phyloP scores from a whole-genome alignment of 2,888 invertebrate species.

The Troilus luridus region DNA sequence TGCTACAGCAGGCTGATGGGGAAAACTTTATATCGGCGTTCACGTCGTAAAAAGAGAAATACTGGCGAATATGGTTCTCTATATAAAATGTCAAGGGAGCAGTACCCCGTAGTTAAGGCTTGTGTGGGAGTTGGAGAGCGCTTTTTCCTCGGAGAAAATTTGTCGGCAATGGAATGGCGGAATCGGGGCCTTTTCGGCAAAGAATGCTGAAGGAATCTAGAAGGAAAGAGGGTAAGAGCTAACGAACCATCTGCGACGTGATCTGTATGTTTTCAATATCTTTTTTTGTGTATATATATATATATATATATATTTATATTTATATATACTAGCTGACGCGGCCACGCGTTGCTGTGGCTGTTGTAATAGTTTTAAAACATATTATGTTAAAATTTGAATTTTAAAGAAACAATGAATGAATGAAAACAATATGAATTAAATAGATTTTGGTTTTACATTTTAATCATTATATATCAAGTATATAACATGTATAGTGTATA shows the following conservation, averaged over 20 bases:
- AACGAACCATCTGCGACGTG: constrained; percentile 2
- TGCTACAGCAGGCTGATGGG: not conserved
- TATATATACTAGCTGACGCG: too few relatives aligned
- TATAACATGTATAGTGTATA: too few relatives aligned
- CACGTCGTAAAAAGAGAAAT: constrained; percentile 15
- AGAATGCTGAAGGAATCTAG: constrained; percentile 11
- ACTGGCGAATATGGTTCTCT: constrained; percentile 31
- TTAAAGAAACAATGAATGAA: too few relatives aligned
- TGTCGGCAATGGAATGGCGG: constrained; percentile 9
- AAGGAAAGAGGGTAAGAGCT: constrained; percentile 24
- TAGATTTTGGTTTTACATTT: too few relatives aligned
- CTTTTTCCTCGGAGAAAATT: constrained; percentile 15
- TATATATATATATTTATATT: too few relatives aligned
- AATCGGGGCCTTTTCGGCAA: not conserved
- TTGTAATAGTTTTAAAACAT: too few relatives aligned
- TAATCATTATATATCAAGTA: too few relatives aligned
- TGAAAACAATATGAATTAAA: too few relatives aligned
- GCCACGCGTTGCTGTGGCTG: too few relatives aligned
- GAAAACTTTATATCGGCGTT: not conserved
- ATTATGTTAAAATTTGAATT: too few relatives aligned
- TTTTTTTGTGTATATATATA: too few relatives aligned
- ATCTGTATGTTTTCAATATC: constrained; percentile 18
- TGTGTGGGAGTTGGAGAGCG: not conserved
- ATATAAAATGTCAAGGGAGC: constrained; percentile 49
- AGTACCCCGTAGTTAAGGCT: constrained; percentile 38